phyloP scores from a whole-genome alignment of 2,113 vertebrate genomes.

The Mormyrus lacerda region DNA sequence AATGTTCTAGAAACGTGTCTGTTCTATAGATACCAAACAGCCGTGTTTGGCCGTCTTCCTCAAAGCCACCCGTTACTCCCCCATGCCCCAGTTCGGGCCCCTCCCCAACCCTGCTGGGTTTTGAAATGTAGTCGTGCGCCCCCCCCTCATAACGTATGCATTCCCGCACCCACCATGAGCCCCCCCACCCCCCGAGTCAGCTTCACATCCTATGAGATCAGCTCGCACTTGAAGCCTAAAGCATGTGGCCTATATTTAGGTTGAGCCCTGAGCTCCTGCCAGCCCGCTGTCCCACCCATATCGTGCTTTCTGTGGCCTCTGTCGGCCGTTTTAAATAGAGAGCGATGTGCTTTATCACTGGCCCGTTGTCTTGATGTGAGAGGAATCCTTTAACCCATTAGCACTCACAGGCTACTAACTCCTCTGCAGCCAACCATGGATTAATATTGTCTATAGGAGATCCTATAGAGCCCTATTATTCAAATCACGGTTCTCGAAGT shows the following conservation, averaged over 20 bases:
- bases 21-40: not conserved
- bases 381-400: not conserved
- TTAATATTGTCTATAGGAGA: not conserved
- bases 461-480: too few species aligned
- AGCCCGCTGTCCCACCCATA: not conserved
- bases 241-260: conserved; percentile 4
- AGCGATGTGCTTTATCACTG: not conserved
- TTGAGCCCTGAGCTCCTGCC: not conserved
- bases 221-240: not conserved
- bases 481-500: too few species aligned
- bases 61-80: not conserved
- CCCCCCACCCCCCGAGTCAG: too few species aligned
- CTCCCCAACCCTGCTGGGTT: not conserved
- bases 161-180: not conserved
- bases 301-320: not conserved
- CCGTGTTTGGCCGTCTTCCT: not conserved
- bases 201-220: conserved; percentile 2
- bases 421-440: not conserved
- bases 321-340: not conserved
- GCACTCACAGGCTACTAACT: not conserved
- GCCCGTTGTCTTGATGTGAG: not conserved
- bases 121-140: not conserved
- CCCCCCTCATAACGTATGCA: not conserved
- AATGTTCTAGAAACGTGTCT: not conserved
- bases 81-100: not conserved